These are phyloP conservation scores for Meles meles DNA, from an alignment of 2,113 vertebrate genomes.

Conservation along the genomic window DNA sequence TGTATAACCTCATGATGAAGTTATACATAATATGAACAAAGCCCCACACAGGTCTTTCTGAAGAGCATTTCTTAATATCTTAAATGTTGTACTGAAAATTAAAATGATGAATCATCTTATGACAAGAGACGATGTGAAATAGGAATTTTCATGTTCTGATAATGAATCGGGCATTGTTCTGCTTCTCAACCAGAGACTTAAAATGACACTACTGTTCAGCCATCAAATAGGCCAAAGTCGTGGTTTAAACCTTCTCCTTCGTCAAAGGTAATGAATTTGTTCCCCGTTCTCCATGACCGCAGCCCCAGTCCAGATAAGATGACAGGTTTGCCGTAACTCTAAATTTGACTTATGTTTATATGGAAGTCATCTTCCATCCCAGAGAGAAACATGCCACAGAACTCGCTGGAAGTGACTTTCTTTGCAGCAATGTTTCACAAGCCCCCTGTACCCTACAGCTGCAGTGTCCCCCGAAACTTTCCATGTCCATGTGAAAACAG, in stretches of 20 bases:
- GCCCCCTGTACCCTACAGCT: neutral
- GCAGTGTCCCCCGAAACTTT: neutral
- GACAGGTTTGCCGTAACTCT: neutral
- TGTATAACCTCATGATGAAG: slow-evolving; percentile 5
- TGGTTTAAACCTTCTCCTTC: neutral
- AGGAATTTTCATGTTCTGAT: slow-evolving; percentile 39
- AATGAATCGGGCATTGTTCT: slow-evolving; percentile 21
- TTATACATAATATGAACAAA: slow-evolving; percentile 55
- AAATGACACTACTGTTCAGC: neutral
- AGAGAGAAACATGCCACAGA: neutral
- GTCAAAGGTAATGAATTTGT: neutral
- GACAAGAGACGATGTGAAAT: slow-evolving; percentile 63
- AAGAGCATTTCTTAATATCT: slow-evolving; percentile 63
- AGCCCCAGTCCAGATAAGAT: neutral
- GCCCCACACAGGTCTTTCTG: neutral
- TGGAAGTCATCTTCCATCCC: neutral
- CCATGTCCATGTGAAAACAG: neutral
- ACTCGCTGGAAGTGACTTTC: neutral
- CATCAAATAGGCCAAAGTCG: neutral
- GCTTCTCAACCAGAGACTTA: neutral
- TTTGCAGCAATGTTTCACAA: neutral
- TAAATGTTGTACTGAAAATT: slow-evolving; percentile 70
- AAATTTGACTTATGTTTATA: neutral
- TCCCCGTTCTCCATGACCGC: neutral
- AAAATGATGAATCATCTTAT: slow-evolving; percentile 77